Conservation (phyloP, 1,140 invertebrate genomes). For the Polypedilum vanderplanki region DNA sequence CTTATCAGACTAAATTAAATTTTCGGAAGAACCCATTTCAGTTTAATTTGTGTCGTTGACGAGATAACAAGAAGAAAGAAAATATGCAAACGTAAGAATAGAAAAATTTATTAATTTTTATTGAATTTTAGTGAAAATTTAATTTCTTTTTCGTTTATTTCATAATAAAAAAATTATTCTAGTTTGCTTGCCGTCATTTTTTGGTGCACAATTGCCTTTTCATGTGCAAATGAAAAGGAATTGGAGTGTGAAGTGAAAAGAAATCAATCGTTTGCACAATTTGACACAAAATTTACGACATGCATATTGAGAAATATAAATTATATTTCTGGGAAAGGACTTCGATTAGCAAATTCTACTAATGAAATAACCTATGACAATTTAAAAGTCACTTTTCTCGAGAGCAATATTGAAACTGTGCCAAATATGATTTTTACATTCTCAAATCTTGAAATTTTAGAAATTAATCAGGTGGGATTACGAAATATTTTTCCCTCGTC, state of each 20-base stretch:
- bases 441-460: background rate
- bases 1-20: slow-evolving; percentile 1
- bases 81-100: background rate
- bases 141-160: too few relatives aligned
- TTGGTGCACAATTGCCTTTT: background rate
- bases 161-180: too few relatives aligned
- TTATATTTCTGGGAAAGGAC: slow-evolving; percentile 4
- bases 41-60: slow-evolving; percentile 7
- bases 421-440: background rate
- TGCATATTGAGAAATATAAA: background rate
- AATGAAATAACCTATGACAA: background rate
- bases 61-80: slow-evolving; percentile 1
- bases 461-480: background rate
- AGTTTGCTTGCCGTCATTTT: background rate
- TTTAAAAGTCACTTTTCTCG: background rate
- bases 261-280: background rate
- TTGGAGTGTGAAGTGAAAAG: background rate
- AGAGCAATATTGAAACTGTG: background rate
- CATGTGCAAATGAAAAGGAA: background rate
- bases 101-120: background rate
- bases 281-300: background rate
- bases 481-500: background rate
- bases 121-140: background rate
- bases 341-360: background rate
- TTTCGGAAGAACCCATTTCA: slow-evolving; percentile 11